Evolutionary conservation across 1,140 invertebrate species (phyloP).

Genomic region (Penaeus indicus): DNA sequence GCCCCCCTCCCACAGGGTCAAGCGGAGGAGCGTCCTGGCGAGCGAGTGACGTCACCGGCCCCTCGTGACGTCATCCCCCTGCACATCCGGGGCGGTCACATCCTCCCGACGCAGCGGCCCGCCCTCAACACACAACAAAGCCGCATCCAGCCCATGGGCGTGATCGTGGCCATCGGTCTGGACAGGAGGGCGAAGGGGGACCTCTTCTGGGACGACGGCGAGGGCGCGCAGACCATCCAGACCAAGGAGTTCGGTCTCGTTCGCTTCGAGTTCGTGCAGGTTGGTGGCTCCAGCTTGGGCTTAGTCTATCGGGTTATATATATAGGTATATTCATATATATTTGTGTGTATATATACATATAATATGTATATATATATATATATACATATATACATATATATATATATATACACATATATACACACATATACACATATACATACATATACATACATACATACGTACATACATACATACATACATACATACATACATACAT

Average conservation of each 20-base stretch:
- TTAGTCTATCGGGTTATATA: background rate
- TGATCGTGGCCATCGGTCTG: slow-evolving; percentile 60
- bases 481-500: no score
- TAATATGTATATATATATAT: background rate
- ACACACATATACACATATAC: slow-evolving; percentile 6
- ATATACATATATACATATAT: no score
- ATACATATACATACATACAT: background rate
- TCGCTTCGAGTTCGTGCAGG: slow-evolving; percentile 48
- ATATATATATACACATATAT: no score
- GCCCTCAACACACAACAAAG: slow-evolving; percentile 68
- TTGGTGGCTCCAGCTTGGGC: background rate
- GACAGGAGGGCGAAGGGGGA: slow-evolving; percentile 52
- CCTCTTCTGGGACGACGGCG: slow-evolving; percentile 67
- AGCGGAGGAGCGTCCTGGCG: slow-evolving; percentile 51
- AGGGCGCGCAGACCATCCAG: slow-evolving; percentile 18
- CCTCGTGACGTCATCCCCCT: slow-evolving; percentile 47
- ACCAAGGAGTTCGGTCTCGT: slow-evolving; percentile 29
- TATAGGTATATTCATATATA: slow-evolving; percentile 16
- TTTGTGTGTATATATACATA: background rate
- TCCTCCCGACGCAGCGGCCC: slow-evolving; percentile 70
- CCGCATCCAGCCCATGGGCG: slow-evolving; percentile 47
- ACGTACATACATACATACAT: no score
- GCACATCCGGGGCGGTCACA: slow-evolving; percentile 69
- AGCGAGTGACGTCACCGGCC: slow-evolving; percentile 29
- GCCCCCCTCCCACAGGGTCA: slow-evolving; percentile 25